Evolutionary conservation across 2,888 invertebrate species (phyloP), one percentile per base, ranked within the genome.

Genomic region (Elysia crispata): DNA sequence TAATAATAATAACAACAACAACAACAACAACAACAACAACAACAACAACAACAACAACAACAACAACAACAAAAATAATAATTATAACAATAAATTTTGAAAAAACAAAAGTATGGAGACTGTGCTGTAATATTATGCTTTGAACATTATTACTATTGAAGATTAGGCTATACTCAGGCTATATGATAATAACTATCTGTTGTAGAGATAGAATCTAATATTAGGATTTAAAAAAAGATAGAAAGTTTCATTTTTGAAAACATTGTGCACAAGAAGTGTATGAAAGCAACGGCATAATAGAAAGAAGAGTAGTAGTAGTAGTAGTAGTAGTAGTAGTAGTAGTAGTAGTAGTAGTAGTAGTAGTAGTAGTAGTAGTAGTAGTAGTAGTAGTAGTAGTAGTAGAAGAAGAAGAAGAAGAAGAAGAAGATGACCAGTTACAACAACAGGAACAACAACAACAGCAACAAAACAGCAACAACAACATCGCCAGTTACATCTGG

Each of bases 311-410:
- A 23, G 66, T 20, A 64, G 66, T 20, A 64, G 66, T 20, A 64
- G 66, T 20, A 23, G 66, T 13, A 64, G 66, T 64, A 64, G 66
- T 64, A 64, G 66, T 64, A 23, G 66, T n/a, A 64, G 66, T 64
- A 23, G 66, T 64, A 23, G 66, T 64, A 23, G 66, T 64, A 64
- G 66, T 64, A 23, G 66, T 64, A 23, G 66, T 64, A 64, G 66
- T 64, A 23, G 66, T 64, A 23, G 66, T 64, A 54, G 73, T 49
- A 73, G 73, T 49, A 73, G 73, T 50, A 73, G 73, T 73, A 54
- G 73, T 73, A 73, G 73, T 73, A 54, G 73, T 49, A 73, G 73
- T 50, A 54, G 73, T 73, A 73, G 73, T 50, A 73, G 73, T 73
- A 73, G 73, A 23, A 76, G 66, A 41, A 64, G 28, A 25, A 64